These are phyloP conservation scores for Dryas iulia DNA, from an alignment of 1,140 invertebrate genomes.

Conservation along the genomic window DNA sequence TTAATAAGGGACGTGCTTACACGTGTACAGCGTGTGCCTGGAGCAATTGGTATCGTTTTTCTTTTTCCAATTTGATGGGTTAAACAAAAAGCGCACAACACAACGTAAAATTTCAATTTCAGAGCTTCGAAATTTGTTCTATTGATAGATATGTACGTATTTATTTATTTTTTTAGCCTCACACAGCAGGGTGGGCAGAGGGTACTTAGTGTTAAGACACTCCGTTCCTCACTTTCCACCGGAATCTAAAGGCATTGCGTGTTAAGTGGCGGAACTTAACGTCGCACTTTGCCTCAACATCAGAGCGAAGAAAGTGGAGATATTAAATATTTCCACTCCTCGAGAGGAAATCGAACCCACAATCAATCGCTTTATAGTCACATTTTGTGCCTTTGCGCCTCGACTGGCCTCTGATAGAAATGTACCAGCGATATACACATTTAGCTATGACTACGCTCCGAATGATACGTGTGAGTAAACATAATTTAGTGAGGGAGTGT, in stretches of 20 bases:
- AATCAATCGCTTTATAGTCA: no score
- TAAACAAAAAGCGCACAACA: background rate
- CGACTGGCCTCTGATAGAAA: background rate
- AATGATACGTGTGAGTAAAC: background rate
- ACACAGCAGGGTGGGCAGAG: no score
- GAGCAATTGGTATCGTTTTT: background rate
- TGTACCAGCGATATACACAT: background rate
- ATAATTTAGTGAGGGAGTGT: background rate
- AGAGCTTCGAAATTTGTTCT: background rate
- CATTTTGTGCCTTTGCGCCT: no score
- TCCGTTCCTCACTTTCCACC: no score
- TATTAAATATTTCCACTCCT: no score
- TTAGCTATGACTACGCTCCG: background rate
- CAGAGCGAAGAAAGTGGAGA: no score
- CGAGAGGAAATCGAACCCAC: no score
- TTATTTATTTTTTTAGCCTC: no score
- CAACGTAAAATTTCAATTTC: conserved; percentile 1
- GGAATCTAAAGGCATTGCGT: no score
- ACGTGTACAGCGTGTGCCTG: background rate
- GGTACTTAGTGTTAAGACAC: no score
- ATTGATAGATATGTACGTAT: background rate
- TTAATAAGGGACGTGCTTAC: background rate
- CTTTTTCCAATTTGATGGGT: background rate
- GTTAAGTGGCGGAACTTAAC: no score
- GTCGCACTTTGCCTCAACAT: no score